Conservation (phyloP, 92 coral and sea anemone species). For the Hydrozoanthus gracilis region DNA sequence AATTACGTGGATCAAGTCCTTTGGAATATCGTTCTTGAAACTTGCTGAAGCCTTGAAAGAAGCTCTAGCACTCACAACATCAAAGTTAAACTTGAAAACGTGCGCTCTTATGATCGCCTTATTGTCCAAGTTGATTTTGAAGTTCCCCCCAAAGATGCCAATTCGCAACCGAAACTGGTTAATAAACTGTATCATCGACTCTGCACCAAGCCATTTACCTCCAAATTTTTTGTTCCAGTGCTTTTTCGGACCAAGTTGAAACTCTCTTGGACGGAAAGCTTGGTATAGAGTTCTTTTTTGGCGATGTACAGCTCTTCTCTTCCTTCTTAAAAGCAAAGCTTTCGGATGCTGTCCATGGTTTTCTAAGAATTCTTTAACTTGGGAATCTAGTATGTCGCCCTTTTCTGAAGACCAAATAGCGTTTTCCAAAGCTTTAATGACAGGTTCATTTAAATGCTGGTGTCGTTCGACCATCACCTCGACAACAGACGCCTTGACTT, state of each 20-base stretch:
- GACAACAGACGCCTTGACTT: constrained; percentile 89
- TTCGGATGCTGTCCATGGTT: constrained; percentile 85
- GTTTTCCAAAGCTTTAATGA: constrained; percentile 79
- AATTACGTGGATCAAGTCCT: constrained; percentile 84
- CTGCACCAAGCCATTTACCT: constrained; percentile 84
- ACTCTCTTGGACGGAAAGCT: constrained; percentile 83
- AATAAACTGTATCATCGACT: constrained; percentile 69
- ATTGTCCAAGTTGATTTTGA: constrained; percentile 82
- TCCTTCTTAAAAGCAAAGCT: constrained; percentile 69
- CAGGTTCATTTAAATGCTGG: constrained; percentile 64
- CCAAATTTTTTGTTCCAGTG: constrained; percentile 84
- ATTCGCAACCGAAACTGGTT: constrained; percentile 82
- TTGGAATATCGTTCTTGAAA: constrained; percentile 95
- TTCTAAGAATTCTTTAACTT: constrained; percentile 76
- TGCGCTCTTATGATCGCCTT: constrained; percentile 74
- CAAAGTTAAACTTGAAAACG: constrained; percentile 75
- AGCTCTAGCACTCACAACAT: constrained; percentile 83
- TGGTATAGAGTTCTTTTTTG: constrained; percentile 88
- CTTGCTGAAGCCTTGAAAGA: constrained; percentile 88
- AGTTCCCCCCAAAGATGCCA: constrained; percentile 90
- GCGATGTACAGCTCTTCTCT: constrained; percentile 69
- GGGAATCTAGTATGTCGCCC: constrained; percentile 77
- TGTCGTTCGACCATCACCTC: constrained; percentile 84
- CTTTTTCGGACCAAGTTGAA: constrained; percentile 68
- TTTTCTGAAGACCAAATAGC: constrained; percentile 82